phyloP scores from a whole-genome alignment of 2,888 invertebrate species.

The Nomada ruficornis region DNA sequence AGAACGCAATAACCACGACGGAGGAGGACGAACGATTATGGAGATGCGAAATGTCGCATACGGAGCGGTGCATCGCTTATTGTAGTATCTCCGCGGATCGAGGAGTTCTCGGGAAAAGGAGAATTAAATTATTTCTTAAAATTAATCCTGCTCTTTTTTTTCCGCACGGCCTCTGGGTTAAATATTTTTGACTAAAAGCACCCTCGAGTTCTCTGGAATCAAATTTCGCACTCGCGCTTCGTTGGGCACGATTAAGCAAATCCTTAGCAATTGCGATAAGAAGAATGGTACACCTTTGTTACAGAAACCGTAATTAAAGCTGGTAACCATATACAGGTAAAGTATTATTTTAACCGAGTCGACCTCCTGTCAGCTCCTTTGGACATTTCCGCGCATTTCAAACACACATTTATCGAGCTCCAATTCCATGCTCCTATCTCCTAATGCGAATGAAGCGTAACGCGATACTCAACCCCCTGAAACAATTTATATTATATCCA shows the following conservation, averaged over 20 bases:
- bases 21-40: conserved; percentile 69
- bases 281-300: conserved; percentile 14
- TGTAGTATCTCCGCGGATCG: conserved; percentile 12
- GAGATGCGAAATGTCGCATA: conserved; percentile 71
- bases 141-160: not conserved
- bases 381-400: conserved; percentile 33
- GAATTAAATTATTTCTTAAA: not conserved
- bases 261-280: not conserved
- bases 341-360: conserved; percentile 48
- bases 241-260: too few species aligned
- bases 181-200: too few species aligned
- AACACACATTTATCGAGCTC: conserved; percentile 43
- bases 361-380: conserved; percentile 37
- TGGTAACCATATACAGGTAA: conserved; percentile 40
- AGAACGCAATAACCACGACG: conserved; percentile 73
- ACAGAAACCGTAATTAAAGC: conserved; percentile 48
- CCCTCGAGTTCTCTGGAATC: too few species aligned
- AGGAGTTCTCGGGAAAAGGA: not conserved
- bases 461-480: conserved; percentile 29
- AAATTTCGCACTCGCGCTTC: too few species aligned
- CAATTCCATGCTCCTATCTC: conserved; percentile 36
- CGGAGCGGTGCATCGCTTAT: conserved; percentile 62
- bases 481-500: conserved; percentile 48
- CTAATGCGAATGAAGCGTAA: conserved; percentile 35
- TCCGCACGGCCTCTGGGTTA: too few species aligned